Base-by-base conservation (phyloP, 2,113 vertebrate genomes). In the Megaleporinus macrocephalus region DNA sequence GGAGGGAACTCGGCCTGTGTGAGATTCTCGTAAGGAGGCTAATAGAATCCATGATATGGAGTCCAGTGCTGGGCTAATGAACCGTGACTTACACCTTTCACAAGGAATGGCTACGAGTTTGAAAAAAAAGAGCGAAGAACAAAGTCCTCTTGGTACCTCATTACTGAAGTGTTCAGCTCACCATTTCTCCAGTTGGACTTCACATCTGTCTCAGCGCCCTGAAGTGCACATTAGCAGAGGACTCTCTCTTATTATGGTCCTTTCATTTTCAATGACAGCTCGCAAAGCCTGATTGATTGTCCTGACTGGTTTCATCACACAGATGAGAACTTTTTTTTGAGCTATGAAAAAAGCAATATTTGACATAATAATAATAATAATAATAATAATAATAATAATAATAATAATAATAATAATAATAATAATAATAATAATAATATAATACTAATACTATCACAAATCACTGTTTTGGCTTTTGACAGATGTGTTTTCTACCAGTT, bases 141-240 rank as follows among this genome's bases (percentile, higher is more conserved):
- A 79, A 81, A 59, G 24, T 69, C 73, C 44, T 78, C 77, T 59
- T 79, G 59, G 51, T 85, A 79, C 78, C 85, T 85, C 26, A 85
- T 86, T 87, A 84, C 74, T 74, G 26, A 86, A 71, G 73, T 77
- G 68, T 36, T 66, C 33, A 74, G 75, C 74, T 80, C 51, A 59
- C 33, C 44, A 74, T 77, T 76, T 80, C 59, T 77, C 72, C 26
- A 20, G 26, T 41, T 72, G 59, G 59, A 47, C 30, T 72, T 66
- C 13, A 80, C 70, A 61, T 73, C 30, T 1, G 27, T 76, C 26
- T 59, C 16, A n/a, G 49, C 62, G 71, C 18, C 47, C 57, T 76
- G 27, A 30, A 69, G 29, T 73, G 33, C 29, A 27, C n/a, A n/a
- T 13, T 27, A 51, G 49, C 36, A 70, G 33, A 44, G 36, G 10